Percentiles rank a stretch among this genome's conserved stretches.
Conservation (phyloP, 2,113 vertebrate genomes). For the Microtus ochrogaster region DNA sequence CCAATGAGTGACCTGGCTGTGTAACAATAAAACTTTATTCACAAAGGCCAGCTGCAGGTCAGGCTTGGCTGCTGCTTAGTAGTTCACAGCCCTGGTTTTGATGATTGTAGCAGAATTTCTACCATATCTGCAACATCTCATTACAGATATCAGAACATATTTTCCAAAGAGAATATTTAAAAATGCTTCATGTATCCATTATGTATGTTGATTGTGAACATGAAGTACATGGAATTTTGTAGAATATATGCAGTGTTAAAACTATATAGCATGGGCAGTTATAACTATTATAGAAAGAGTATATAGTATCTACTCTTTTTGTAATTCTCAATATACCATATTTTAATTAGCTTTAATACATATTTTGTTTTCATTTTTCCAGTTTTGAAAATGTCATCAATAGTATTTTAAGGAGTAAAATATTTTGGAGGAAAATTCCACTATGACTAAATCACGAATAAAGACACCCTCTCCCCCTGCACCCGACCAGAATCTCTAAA, state of each 20-base stretch:
- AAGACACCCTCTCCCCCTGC: not conserved
- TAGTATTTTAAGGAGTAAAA: constrained; percentile 38
- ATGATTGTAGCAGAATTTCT: not conserved
- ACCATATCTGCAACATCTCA: not conserved
- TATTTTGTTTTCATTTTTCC: not conserved
- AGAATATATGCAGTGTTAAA: not conserved
- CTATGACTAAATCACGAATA: not conserved
- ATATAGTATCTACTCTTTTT: not conserved
- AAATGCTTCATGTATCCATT: not conserved
- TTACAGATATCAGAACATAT: not conserved
- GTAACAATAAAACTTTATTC: constrained; percentile 72
- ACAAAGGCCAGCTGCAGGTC: not conserved
- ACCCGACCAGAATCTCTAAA: not conserved
- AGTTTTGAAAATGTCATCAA: not conserved
- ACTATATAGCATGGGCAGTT: not conserved
- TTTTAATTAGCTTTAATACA: not conserved
- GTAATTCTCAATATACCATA: not conserved
- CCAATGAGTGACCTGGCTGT: not conserved
- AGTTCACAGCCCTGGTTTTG: not conserved
- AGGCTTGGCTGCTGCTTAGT: not conserved
- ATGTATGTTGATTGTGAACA: not conserved
- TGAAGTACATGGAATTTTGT: not conserved
- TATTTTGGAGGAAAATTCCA: not conserved
- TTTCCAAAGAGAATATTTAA: not conserved
- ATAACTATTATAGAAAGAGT: not conserved